These are phyloP conservation scores for Pseudachorutes palmiensis DNA, from an alignment of 1,140 invertebrate genomes.

Conservation along the genomic window DNA sequence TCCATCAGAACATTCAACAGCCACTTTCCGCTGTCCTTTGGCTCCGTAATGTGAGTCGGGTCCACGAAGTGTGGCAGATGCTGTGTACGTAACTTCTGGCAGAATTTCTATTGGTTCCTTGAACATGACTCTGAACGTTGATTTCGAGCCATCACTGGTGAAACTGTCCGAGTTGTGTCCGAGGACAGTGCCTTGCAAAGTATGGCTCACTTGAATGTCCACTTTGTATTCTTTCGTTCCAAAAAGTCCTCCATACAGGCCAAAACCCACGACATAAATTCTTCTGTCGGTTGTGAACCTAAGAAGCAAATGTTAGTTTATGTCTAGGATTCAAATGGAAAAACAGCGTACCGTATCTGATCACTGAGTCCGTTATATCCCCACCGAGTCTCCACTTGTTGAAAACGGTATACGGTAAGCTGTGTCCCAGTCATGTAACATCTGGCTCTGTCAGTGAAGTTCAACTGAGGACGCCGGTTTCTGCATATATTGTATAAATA, in stretches of 20 bases:
- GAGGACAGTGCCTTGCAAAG: constrained; percentile 65
- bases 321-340: no score
- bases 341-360: no score
- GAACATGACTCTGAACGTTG: constrained; percentile 79
- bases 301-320: no score
- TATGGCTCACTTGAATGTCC: constrained; percentile 68
- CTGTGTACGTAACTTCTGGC: constrained; percentile 72
- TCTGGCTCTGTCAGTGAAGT: constrained; percentile 63
- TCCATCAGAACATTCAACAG: constrained; percentile 60
- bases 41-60: constrained; percentile 79
- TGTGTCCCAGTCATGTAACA: constrained; percentile 78
- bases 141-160: constrained; percentile 69
- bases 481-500: neutral
- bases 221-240: constrained; percentile 73
- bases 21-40: constrained; percentile 67
- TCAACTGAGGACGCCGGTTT: constrained; percentile 50
- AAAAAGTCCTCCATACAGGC: constrained; percentile 77
- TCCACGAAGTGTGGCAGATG: constrained; percentile 65
- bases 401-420: constrained; percentile 68
- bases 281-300: constrained; percentile 73
- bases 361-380: constrained; percentile 81
- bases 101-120: constrained; percentile 77
- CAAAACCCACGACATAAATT: constrained; percentile 80
- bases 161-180: constrained; percentile 70
- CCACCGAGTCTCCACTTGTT: constrained; percentile 72